Percentiles rank a stretch among this genome's conserved stretches.
These are phyloP conservation scores for Macroramphosus scolopax DNA, from an alignment of 2,797 vertebrate species.

Conservation along the genomic window DNA sequence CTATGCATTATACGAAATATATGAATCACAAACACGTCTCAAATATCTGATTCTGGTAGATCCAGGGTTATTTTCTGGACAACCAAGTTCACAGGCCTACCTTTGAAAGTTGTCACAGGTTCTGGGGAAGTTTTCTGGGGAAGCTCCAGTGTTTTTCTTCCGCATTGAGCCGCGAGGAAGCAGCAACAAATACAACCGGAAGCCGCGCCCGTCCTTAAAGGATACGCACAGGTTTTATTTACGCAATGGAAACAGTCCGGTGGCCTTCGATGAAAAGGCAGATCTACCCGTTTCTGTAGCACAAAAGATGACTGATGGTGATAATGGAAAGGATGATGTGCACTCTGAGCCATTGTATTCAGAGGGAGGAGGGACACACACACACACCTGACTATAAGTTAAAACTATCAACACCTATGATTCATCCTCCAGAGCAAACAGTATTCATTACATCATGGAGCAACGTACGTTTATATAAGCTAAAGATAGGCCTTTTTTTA, in stretches of 20 bases:
- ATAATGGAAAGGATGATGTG: neutral
- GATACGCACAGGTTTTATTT: neutral
- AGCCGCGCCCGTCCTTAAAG: constrained; percentile 45
- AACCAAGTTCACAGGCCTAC: constrained; percentile 19
- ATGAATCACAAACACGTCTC: neutral
- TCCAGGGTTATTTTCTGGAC: neutral
- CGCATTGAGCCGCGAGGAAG: constrained; percentile 28
- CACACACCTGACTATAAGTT: constrained; percentile 1
- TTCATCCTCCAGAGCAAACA: too few relatives aligned
- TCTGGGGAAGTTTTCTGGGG: neutral
- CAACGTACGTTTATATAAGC: too few relatives aligned
- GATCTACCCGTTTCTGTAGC: neutral
- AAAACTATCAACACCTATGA: too few relatives aligned
- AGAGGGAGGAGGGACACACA: neutral
- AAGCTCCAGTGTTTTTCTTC: constrained; percentile 41
- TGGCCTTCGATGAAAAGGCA: too few relatives aligned
- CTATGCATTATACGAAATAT: too few relatives aligned
- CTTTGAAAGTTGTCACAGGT: constrained; percentile 4
- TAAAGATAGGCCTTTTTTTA: too few relatives aligned
- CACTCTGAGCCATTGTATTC: too few relatives aligned
- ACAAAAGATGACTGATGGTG: neutral
- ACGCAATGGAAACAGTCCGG: constrained; percentile 6
- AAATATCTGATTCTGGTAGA: neutral
- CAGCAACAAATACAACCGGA: neutral
- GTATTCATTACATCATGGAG: constrained; percentile 11